Evolutionary conservation across 2,797 vertebrate genomes (phyloP).

Genomic region (Lagorchestes hirsutus): DNA sequence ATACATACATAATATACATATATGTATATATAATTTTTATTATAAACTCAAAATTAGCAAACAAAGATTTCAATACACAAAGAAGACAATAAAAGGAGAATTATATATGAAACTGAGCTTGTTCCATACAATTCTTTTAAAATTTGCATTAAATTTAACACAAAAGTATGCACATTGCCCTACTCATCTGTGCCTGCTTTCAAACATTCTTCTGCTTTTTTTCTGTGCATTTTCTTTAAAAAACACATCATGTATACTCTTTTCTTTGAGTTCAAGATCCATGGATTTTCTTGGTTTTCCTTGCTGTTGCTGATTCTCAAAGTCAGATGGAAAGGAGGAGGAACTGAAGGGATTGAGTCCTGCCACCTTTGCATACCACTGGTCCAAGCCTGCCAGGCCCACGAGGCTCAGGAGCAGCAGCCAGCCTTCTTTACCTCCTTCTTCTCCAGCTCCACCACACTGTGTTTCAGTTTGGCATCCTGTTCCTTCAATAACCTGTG

Average conservation of each 20-base stretch:
- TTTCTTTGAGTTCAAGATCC: neutral
- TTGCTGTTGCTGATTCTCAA: neutral
- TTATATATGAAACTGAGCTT: neutral
- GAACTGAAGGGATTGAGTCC: neutral
- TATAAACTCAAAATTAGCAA: neutral
- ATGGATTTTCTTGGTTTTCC: neutral
- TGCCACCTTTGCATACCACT: neutral
- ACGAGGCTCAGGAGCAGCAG: conserved; percentile 83
- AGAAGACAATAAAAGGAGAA: neutral
- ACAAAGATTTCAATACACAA: neutral
- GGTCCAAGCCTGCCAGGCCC: neutral
- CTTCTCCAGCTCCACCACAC: conserved; percentile 67
- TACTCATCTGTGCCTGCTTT: neutral
- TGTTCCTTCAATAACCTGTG: conserved; percentile 83
- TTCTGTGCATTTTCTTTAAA: neutral
- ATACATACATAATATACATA: no score
- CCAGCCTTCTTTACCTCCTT: conserved; percentile 62
- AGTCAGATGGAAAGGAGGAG: neutral
- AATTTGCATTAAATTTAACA: neutral
- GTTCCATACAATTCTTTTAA: neutral
- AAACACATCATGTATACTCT: neutral
- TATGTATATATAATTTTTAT: neutral
- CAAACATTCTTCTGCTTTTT: neutral
- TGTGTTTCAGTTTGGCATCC: conserved; percentile 81
- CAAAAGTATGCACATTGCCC: neutral